These are phyloP conservation scores for Euleptes europaea DNA, from an alignment of 2,113 vertebrate species.

Conservation along the genomic window DNA sequence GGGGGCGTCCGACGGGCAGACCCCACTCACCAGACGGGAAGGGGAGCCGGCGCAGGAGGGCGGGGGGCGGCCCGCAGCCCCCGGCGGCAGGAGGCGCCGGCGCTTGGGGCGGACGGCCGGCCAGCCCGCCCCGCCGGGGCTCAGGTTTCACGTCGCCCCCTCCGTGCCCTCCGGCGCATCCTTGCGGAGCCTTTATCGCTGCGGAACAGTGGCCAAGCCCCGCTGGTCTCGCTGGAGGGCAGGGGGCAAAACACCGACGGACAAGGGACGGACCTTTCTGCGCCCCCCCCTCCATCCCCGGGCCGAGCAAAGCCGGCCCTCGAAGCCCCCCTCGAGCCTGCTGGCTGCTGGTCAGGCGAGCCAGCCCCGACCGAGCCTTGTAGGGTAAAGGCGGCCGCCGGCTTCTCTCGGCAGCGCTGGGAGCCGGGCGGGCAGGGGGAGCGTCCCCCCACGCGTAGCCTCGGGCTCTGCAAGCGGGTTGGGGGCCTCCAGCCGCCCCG, in stretches of 20 bases:
- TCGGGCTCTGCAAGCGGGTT: neutral
- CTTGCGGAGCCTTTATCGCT: neutral
- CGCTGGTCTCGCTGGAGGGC: neutral
- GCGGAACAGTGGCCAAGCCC: neutral
- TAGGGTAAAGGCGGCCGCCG: constrained; percentile 77
- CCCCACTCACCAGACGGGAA: neutral
- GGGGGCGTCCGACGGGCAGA: too few species aligned
- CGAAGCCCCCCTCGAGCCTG: neutral
- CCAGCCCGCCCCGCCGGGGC: neutral
- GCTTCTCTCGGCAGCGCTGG: constrained; percentile 39
- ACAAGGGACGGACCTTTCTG: neutral
- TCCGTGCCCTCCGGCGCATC: neutral
- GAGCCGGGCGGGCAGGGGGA: constrained; percentile 47
- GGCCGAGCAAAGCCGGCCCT: neutral
- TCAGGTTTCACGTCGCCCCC: constrained; percentile 15
- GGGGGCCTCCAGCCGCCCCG: neutral
- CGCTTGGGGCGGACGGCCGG: too few species aligned
- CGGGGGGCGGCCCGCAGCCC: neutral
- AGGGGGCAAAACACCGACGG: too few species aligned
- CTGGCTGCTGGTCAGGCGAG: constrained; percentile 56
- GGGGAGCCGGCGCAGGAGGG: neutral
- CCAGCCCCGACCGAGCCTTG: constrained; percentile 74
- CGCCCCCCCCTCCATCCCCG: neutral
- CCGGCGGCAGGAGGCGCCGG: neutral
- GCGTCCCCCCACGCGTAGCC: neutral